Percentiles rank a stretch among this genome's conserved stretches.
phyloP scores from a whole-genome alignment of 2,888 invertebrate genomes.

The Pristionchus fissidentatus region DNA sequence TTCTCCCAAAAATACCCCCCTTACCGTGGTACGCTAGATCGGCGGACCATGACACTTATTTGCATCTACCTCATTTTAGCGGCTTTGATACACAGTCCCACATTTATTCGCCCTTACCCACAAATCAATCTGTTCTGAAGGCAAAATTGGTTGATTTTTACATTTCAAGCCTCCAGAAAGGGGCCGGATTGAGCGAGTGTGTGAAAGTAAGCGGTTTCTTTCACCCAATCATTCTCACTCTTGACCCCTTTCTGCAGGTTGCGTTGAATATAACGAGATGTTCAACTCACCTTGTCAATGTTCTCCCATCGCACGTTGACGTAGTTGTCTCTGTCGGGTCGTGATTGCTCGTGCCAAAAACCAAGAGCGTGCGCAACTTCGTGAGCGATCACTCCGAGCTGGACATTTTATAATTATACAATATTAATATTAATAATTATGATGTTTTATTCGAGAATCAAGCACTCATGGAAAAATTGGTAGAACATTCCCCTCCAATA shows the following conservation, averaged over 20 bases:
- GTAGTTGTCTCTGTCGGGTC: constrained; percentile 74
- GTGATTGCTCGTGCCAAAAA: constrained; percentile 75
- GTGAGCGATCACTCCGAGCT: constrained; percentile 76
- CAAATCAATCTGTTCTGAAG: too few relatives aligned
- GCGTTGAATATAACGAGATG: neutral
- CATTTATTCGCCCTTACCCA: too few relatives aligned
- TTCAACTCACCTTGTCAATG: constrained; percentile 66
- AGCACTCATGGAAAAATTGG: neutral
- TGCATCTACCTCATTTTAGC: too few relatives aligned
- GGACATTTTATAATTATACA: neutral
- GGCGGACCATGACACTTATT: too few relatives aligned
- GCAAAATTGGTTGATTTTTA: too few relatives aligned
- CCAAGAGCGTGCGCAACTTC: constrained; percentile 76
- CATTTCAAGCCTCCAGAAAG: neutral
- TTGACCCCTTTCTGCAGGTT: too few relatives aligned
- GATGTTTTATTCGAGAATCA: too few relatives aligned
- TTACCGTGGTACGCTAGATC: too few relatives aligned
- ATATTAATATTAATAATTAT: neutral
- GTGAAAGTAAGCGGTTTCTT: neutral
- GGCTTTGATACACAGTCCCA: too few relatives aligned
- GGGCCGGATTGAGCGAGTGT: too few relatives aligned
- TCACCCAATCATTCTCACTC: neutral
- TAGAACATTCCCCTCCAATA: too few relatives aligned
- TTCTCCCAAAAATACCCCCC: too few relatives aligned
- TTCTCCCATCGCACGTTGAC: constrained; percentile 75